phyloP scores from a whole-genome alignment of 2,797 vertebrate genomes.

The Catostomus latipinnis region DNA sequence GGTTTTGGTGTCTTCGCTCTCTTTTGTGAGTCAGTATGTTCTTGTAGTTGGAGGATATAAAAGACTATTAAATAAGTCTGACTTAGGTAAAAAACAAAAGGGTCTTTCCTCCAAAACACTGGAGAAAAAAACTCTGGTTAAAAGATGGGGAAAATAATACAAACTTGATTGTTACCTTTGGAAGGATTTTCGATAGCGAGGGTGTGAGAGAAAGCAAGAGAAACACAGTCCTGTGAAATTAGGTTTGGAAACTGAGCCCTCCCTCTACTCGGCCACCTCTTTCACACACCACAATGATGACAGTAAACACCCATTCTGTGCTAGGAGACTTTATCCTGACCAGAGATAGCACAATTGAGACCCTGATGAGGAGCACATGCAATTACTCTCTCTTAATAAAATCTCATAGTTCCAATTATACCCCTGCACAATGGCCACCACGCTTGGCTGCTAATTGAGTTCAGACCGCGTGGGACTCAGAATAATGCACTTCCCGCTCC shows the following conservation, averaged over 20 bases:
- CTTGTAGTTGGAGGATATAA: not conserved
- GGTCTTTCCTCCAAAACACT: not conserved
- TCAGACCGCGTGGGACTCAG: slow-evolving; percentile 73
- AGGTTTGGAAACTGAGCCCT: slow-evolving; percentile 60
- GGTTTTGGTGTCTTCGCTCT: slow-evolving; percentile 22
- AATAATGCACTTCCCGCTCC: slow-evolving; percentile 66
- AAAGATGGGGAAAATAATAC: slow-evolving; percentile 19
- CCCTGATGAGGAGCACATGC: slow-evolving; percentile 81
- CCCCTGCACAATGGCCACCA: slow-evolving; percentile 75
- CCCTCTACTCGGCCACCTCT: slow-evolving; percentile 64
- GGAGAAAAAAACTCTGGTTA: not conserved
- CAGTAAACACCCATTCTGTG: slow-evolving; percentile 77
- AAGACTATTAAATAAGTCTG: not conserved
- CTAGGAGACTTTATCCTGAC: slow-evolving; percentile 73
- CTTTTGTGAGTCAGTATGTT: slow-evolving; percentile 14
- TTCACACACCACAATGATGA: slow-evolving; percentile 71
- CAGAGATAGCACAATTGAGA: slow-evolving; percentile 77
- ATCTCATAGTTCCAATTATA: slow-evolving; percentile 85
- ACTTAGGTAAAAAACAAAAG: slow-evolving; percentile 18
- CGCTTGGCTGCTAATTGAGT: slow-evolving; percentile 81
- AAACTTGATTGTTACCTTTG: slow-evolving; percentile 66
- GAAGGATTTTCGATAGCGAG: slow-evolving; percentile 24
- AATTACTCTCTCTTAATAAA: slow-evolving; percentile 86
- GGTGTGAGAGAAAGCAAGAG: not conserved
- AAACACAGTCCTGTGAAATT: not conserved